phyloP scores from a whole-genome alignment of 2,113 vertebrate species.

The Passer montanus region DNA sequence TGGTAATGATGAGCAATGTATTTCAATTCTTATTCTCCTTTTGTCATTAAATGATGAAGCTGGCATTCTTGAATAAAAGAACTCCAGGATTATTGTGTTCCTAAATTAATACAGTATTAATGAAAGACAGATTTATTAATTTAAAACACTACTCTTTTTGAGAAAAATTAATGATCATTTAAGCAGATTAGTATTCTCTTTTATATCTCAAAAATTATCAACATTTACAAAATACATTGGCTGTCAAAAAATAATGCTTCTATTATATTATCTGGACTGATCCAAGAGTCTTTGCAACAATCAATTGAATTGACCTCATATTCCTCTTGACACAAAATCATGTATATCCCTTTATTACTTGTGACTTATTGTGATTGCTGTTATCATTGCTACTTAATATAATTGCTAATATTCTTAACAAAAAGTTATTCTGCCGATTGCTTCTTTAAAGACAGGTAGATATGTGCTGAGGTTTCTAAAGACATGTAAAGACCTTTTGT shows the following conservation, averaged over 20 bases:
- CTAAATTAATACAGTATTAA: not conserved
- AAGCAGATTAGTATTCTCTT: not conserved
- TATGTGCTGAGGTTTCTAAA: not conserved
- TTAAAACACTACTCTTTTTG: not conserved
- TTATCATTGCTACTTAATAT: not conserved
- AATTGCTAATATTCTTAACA: not conserved
- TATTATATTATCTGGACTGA: not conserved
- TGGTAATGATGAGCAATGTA: not conserved
- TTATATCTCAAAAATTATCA: not conserved
- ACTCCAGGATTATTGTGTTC: not conserved
- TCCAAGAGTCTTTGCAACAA: not conserved
- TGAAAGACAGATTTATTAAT: conserved; percentile 7
- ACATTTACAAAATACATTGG: not conserved
- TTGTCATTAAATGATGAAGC: not conserved
- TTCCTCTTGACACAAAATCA: not conserved
- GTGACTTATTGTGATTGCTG: not conserved
- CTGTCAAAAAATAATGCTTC: not conserved
- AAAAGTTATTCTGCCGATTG: not conserved
- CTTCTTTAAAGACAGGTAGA: not conserved
- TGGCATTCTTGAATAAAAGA: not conserved
- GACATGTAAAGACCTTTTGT: not conserved
- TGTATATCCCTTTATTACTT: not conserved
- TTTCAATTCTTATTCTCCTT: not conserved
- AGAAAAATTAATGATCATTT: not conserved
- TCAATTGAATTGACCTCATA: not conserved